Base-by-base conservation (phyloP, 1,140 invertebrate genomes). In the Drosophila willistoni region DNA sequence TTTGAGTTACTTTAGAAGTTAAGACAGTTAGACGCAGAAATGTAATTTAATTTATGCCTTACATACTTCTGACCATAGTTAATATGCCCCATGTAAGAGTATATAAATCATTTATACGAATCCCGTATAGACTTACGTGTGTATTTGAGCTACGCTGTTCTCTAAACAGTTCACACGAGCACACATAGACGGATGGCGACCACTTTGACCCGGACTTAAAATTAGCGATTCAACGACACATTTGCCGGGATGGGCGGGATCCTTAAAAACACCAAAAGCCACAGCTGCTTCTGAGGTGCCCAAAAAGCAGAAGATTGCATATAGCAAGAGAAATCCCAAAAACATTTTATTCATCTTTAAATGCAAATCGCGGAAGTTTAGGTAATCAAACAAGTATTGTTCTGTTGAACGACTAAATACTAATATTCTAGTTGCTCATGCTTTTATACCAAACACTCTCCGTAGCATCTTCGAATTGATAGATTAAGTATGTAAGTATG, bases 241-340 rank as follows among this genome's bases (percentile, higher is more conserved):
- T 25, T 76, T 77, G 47, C 73, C 73, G 9, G 73, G 73, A 34
- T 77, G 66, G 0, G 29, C 39, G 0, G 66, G 42, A 39, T 77
- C 73, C 19, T 60, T 70, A 12, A 64, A 77, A 6, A 41, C 17
- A 0, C 73, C 73, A 7, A 42, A 19, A 1, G 12, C 14, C 7
- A 76, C 19, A 13, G 72, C 73, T 12, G 66, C 36, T 36, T 77
- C 36, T 10, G 13, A 42, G 6, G 12, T 22, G 1, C 6, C 10
- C 10, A 14, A 17, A 34, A 57, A 6, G 7, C 63, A 13, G 1
- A 76, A 0, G 1, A 42, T 19, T 10, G 42, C 65, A n/a, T 64
- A 10, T 1, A 63, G 10, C 14, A 60, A 54, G 13, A 42, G 22
- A 6, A 76, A 2, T 6, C 56, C 64, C 0, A 10, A 25, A 9